These are phyloP conservation scores for Eumacrocentrus americanus DNA, from an alignment of 2,888 invertebrate genomes.

Conservation along the genomic window DNA sequence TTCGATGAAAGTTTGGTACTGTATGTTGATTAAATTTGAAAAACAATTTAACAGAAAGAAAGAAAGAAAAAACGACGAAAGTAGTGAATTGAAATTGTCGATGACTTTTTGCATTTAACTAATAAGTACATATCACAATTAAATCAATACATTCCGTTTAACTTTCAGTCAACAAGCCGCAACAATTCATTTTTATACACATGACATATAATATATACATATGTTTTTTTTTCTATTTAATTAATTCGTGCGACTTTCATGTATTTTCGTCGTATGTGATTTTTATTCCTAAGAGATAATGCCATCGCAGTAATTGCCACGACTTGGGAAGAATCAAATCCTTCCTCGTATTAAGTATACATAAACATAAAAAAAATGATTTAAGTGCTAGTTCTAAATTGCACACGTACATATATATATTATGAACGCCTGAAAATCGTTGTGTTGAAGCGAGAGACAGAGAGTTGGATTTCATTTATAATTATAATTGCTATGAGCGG, in stretches of 20 bases:
- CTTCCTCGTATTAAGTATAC: neutral
- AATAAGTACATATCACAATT: conserved; percentile 21
- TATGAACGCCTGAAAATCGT: neutral
- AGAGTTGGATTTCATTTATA: neutral
- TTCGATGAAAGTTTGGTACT: neutral
- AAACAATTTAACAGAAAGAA: neutral
- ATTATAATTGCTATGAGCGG: neutral
- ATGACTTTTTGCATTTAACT: conserved; percentile 11
- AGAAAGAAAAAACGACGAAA: neutral
- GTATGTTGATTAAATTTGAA: neutral
- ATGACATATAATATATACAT: neutral
- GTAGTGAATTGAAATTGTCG: conserved; percentile 12
- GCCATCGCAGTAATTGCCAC: conserved; percentile 19
- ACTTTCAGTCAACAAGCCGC: too few relatives aligned
- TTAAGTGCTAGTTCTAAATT: neutral
- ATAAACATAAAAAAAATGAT: neutral
- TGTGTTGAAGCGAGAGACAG: neutral
- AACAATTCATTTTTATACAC: neutral
- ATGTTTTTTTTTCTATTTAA: neutral
- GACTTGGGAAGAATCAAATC: conserved; percentile 28
- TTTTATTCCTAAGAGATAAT: neutral
- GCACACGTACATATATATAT: neutral
- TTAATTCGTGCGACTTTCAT: neutral
- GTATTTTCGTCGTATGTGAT: neutral
- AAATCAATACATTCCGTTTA: conserved; percentile 24